Evolutionary conservation across 2,888 invertebrate species (phyloP).

Genomic region (Frankliniella intonsa): DNA sequence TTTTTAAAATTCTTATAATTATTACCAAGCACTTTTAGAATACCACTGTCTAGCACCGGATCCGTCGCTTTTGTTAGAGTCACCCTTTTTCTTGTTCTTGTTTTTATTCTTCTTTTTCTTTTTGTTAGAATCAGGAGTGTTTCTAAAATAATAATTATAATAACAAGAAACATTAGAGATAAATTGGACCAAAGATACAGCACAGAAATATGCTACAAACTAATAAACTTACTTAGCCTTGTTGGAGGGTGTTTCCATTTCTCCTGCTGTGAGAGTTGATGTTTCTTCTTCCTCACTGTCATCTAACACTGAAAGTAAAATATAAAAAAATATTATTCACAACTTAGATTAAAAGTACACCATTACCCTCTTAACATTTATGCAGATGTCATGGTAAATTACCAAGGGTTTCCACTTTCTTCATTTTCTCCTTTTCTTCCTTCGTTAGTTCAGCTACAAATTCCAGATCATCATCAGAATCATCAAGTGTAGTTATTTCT

Average conservation of each 20-base stretch:
- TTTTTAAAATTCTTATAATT: slow-evolving; percentile 5
- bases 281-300: slow-evolving; percentile 7
- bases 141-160: not conserved
- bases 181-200: too few species aligned
- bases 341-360: not conserved
- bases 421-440: slow-evolving; percentile 41
- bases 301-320: not conserved
- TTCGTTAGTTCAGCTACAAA: slow-evolving; percentile 42
- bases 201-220: not conserved
- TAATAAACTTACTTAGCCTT: not conserved
- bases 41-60: not conserved
- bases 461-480: slow-evolving; percentile 42
- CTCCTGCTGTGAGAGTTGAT: not conserved
- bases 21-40: not conserved
- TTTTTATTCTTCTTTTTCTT: not conserved
- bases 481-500: not conserved
- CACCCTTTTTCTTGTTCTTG: not conserved
- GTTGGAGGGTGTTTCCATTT: not conserved
- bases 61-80: not conserved
- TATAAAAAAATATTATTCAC: not conserved
- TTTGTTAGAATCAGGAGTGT: not conserved
- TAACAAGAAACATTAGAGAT: not conserved
- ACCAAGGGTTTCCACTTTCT: slow-evolving; percentile 48
- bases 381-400: not conserved
- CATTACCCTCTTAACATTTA: slow-evolving; percentile 36